Base-by-base conservation (phyloP, 1,140 invertebrate genomes). In the Portunus trituberculatus region DNA sequence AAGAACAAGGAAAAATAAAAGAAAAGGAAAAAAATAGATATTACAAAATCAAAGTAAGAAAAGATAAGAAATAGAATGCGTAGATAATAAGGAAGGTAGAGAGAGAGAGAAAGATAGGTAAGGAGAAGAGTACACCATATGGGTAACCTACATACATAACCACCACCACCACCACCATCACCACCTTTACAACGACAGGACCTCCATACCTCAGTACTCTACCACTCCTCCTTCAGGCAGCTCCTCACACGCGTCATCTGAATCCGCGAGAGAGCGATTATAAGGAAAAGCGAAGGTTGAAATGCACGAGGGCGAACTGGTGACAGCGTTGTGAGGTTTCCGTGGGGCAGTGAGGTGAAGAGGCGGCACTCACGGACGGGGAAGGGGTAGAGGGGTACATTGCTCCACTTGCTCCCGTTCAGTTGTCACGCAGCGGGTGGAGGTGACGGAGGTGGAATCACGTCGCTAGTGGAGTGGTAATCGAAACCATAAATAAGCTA, bases 71-170 rank as follows among this genome's bases (percentile, higher is more conserved):
- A 0, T n/a, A n/a, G 67, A 76, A n/a, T 31, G 45, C 8, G n/a
- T 16, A 90, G 88, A n/a, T 16, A 90, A 46, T 48, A n/a, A 91
- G 46, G 48, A 32, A 91, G 46, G 32, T 46, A 91, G 89, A n/a
- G 10, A 59, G 29, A 28, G 48, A 45, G 48, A 45, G 46, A 31
- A 90, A 31, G 48, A 45, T 25, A 32, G 45, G 88, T 39, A 90
- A 45, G 48, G 89, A 91, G 89, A 52, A n/a, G 6, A n/a, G 16
- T 76, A 76, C 67, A 76, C 67, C 67, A 76, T 76, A 76, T 76
- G 67, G 67, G 67, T 76, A 76, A 76, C 67, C 67, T 76, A 76
- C 25, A 76, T 76, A 76, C 67, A 76, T 25, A 12, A n/a, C 67
- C 67, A 76, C 67, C 67, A 76, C 67, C 67, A 20, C 20, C 25